Base-by-base conservation (phyloP, 1,140 invertebrate genomes). In the Trichoplusia ni region DNA sequence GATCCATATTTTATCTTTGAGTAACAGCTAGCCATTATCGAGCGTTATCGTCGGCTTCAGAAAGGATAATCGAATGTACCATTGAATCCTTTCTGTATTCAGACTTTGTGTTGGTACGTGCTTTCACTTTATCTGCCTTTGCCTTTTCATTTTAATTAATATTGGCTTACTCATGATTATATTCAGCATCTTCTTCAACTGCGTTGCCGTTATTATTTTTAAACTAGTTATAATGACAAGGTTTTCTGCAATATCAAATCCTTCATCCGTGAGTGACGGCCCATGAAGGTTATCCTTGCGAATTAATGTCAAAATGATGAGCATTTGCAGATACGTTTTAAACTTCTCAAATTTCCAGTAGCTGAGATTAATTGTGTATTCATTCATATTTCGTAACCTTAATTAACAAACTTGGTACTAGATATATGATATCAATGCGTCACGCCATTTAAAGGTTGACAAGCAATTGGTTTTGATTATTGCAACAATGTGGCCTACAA, bases 391-490 rank as follows among this genome's bases (percentile, higher is more conserved):
- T 13, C 29, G 27, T 49, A 49, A 37, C 27, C 14, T 19, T 46
- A 27, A 47, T 60, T 46, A 47, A 21, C n/a, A 21, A 37, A 53
- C 44, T 23, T 47, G 58, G 40, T 33, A 25, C 14, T 27, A 35
- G 65, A 56, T 62, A 67, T 58, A 47, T 31, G 35, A 66, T 54
- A 67, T 56, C 38, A 31, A 11, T 38, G 54, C 67, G 64, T 76
- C 66, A 69, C 64, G 44, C 42, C 56, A 40, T 64, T 44, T 53
- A 53, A 14, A 46, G 51, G 64, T 69, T 60, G 53, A 51, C 65
- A 60, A 13, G 25, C 62, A 74, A 77, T 75, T 77, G 65, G 65
- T 71, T 71, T 71, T 77, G 69, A 77, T 77, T 75, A 54, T 42
- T 62, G 37, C 47, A 62, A 65, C 61, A 64, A 67, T 69, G 54